Conservation (phyloP, 2,888 invertebrate genomes). For the Leucoma salicis region DNA sequence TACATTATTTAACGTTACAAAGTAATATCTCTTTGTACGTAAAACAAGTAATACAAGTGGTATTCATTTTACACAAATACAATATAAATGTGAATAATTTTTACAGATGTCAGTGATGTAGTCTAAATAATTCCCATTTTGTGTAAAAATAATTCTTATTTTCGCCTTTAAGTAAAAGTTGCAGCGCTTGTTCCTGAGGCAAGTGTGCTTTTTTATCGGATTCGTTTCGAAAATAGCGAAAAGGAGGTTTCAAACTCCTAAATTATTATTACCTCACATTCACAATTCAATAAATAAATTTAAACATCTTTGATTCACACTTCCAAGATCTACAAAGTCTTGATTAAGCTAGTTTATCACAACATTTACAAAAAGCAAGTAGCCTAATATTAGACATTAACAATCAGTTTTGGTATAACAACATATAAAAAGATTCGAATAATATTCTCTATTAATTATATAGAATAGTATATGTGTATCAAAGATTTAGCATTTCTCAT, state of each 20-base stretch:
- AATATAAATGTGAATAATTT: slow-evolving; percentile 10
- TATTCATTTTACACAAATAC: slow-evolving; percentile 25
- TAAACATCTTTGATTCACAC: slow-evolving; percentile 1
- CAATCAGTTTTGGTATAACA: slow-evolving; percentile 59
- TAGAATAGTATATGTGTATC: slow-evolving; percentile 33
- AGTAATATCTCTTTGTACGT: slow-evolving; percentile 33
- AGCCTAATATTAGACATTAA: slow-evolving; percentile 47
- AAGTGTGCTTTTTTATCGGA: slow-evolving; percentile 1
- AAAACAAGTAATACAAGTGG: slow-evolving; percentile 34
- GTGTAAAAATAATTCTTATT: neutral
- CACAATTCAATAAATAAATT: slow-evolving; percentile 12
- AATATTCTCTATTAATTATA: slow-evolving; percentile 55
- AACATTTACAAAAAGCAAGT: slow-evolving; percentile 56
- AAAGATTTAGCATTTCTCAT: slow-evolving; percentile 42
- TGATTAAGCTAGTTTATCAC: slow-evolving; percentile 48
- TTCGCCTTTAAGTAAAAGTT: neutral
- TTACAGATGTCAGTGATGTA: too few relatives aligned
- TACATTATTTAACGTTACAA: slow-evolving; percentile 19
- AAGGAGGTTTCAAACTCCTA: neutral
- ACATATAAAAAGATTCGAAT: slow-evolving; percentile 66
- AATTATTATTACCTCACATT: neutral
- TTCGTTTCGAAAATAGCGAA: neutral
- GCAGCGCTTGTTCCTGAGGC: neutral
- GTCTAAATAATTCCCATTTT: neutral
- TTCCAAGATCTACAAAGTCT: slow-evolving; percentile 28